Conservation (phyloP, 2,888 invertebrate species). For the Drosophila aldrichi region DNA sequence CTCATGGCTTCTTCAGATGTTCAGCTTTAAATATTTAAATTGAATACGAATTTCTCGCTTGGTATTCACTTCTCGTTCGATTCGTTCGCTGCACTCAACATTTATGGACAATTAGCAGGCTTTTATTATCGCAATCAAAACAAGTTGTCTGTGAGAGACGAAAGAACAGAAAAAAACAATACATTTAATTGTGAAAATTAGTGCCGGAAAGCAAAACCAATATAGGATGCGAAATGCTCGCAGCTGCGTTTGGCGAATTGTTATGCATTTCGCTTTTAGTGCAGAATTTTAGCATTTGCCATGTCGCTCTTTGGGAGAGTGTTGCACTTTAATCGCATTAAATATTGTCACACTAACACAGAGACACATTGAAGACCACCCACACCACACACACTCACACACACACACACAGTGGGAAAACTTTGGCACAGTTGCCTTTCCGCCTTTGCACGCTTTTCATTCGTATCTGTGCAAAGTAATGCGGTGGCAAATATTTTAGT, state of each 20-base stretch:
- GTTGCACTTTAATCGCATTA: slow-evolving; percentile 82
- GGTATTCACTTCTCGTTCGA: slow-evolving; percentile 18
- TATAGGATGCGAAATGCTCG: slow-evolving; percentile 4
- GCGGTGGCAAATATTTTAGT: slow-evolving; percentile 48
- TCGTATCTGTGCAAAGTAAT: slow-evolving; percentile 62
- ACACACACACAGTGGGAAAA: slow-evolving; percentile 11
- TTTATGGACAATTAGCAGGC: slow-evolving; percentile 31
- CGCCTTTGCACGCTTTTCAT: slow-evolving; percentile 24
- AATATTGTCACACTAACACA: slow-evolving; percentile 63
- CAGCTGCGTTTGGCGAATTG: slow-evolving; percentile 14
- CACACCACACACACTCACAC: slow-evolving; percentile 18
- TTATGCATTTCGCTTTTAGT: slow-evolving; percentile 12
- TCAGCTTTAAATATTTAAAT: slow-evolving; percentile 21
- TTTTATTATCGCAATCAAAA: slow-evolving; percentile 27
- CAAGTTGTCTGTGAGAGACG: neutral
- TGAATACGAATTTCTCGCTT: slow-evolving; percentile 9
- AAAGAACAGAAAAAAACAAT: slow-evolving; percentile 9
- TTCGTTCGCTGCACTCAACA: slow-evolving; percentile 29
- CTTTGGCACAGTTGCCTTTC: slow-evolving; percentile 54
- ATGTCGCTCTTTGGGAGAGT: slow-evolving; percentile 48
- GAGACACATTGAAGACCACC: slow-evolving; percentile 18
- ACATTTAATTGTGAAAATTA: slow-evolving; percentile 20
- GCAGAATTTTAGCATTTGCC: slow-evolving; percentile 27
- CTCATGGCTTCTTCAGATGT: slow-evolving; percentile 30
- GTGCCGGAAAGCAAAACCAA: slow-evolving; percentile 2